A percentile compares a stretch with the other conserved stretches of the same genome.
These are phyloP conservation scores for Acrobasis consociella DNA, from an alignment of 2,888 invertebrate species.

Conservation along the genomic window DNA sequence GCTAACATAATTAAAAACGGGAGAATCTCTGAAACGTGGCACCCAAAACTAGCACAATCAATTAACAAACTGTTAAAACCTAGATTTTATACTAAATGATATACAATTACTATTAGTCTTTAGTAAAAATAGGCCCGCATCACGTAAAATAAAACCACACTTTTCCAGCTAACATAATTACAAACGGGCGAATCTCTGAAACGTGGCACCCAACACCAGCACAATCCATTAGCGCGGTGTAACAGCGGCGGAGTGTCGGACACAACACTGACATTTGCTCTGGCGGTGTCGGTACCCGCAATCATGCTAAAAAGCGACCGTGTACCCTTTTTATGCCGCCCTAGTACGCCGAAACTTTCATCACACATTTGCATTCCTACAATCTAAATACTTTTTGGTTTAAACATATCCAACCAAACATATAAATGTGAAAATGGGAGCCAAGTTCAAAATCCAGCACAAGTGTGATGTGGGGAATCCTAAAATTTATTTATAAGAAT, in stretches of 20 bases:
- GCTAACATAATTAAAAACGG: constrained; percentile 20
- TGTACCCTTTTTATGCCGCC: constrained; percentile 33
- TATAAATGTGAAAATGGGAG: no score
- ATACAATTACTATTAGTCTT: no score
- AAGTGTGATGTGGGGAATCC: no score
- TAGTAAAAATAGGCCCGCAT: not conserved
- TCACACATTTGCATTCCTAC: no score
- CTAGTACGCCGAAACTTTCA: constrained; percentile 16
- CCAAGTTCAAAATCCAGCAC: no score
- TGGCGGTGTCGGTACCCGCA: constrained; percentile 39
- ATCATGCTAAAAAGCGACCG: constrained; percentile 44
- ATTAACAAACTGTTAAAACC: constrained; percentile 38
- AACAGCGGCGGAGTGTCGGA: constrained; percentile 45
- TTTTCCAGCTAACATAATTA: constrained; percentile 34
- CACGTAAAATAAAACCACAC: constrained; percentile 12
- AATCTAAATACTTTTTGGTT: no score
- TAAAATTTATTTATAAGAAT: no score
- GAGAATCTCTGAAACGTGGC: no score
- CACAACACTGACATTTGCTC: constrained; percentile 56
- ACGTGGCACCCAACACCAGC: constrained; percentile 28
- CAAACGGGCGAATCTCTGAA: not conserved
- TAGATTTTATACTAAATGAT: no score
- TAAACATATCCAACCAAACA: no score
- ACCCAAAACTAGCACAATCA: constrained; percentile 50
- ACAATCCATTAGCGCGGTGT: constrained; percentile 60